phyloP scores from a whole-genome alignment of 2,888 invertebrate genomes.

The Sericinus montela region DNA sequence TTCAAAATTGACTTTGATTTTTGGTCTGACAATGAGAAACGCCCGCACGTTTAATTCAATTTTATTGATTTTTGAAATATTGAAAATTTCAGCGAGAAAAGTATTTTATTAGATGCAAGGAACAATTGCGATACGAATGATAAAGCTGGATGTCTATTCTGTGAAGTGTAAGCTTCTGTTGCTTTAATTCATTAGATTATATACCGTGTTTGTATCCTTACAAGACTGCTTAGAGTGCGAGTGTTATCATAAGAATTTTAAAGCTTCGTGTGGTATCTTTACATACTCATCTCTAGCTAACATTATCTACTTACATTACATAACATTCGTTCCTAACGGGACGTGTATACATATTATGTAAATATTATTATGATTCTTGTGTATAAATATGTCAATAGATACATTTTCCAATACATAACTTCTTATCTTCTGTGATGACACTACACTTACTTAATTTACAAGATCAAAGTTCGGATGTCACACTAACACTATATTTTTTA shows the following conservation, averaged over 20 bases:
- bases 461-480: slow-evolving; percentile 79
- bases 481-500: slow-evolving; percentile 72
- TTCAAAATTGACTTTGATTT: slow-evolving; percentile 71
- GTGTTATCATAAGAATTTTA: slow-evolving; percentile 79
- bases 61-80: slow-evolving; percentile 16
- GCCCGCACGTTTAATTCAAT: slow-evolving; percentile 35
- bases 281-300: slow-evolving; percentile 71
- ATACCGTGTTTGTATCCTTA: slow-evolving; percentile 55
- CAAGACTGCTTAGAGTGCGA: slow-evolving; percentile 72
- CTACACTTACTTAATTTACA: slow-evolving; percentile 70
- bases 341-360: slow-evolving; percentile 79
- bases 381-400: slow-evolving; percentile 78
- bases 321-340: slow-evolving; percentile 79
- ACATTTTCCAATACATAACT: slow-evolving; percentile 73
- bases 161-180: slow-evolving; percentile 12
- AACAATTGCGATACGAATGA: slow-evolving; percentile 14
- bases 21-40: slow-evolving; percentile 62
- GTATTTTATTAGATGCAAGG: not conserved
- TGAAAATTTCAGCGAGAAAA: not conserved
- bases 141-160: slow-evolving; percentile 5
- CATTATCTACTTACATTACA: slow-evolving; percentile 70
- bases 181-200: slow-evolving; percentile 40
- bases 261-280: slow-evolving; percentile 77
- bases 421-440: slow-evolving; percentile 73
- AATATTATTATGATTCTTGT: slow-evolving; percentile 72